Evolutionary conservation across 2,888 invertebrate genomes (phyloP).

Genomic region (Smittia sp.): DNA sequence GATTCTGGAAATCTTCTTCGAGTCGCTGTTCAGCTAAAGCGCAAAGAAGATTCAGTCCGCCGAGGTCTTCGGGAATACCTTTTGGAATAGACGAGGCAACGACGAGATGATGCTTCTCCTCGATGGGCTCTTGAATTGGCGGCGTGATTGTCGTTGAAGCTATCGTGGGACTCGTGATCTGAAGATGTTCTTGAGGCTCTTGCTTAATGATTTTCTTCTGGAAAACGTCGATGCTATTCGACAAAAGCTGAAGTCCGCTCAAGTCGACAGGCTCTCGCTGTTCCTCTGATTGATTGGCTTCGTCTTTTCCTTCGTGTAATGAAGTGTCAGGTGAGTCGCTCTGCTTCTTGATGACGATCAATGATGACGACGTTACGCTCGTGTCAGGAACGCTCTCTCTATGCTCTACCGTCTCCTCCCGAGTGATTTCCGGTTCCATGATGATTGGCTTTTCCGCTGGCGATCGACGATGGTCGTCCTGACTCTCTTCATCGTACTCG

Average conservation of each 20-base stretch:
- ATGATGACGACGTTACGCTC: conserved; percentile 35
- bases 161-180: conserved; percentile 45
- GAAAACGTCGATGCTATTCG: conserved; percentile 80
- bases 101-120: neutral
- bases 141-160: conserved; percentile 34
- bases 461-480: conserved; percentile 7
- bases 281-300: conserved; percentile 21
- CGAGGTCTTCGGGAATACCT: conserved; percentile 52
- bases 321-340: conserved; percentile 37
- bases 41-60: conserved; percentile 72
- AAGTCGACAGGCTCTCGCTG: conserved; percentile 60
- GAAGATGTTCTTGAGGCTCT: conserved; percentile 46
- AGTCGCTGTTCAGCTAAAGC: conserved; percentile 82
- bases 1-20: conserved; percentile 62
- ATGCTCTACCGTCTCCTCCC: conserved; percentile 34
- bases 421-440: conserved; percentile 34
- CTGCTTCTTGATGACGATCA: conserved; percentile 21
- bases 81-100: conserved; percentile 43
- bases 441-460: conserved; percentile 13
- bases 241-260: conserved; percentile 76
- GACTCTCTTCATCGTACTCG: conserved; percentile 29
- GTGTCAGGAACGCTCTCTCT: conserved; percentile 38
- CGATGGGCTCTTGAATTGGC: conserved; percentile 19
- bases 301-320: neutral
- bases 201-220: conserved; percentile 50